A percentile compares a stretch with the other conserved stretches of the same genome.
Conservation (phyloP, 2,797 vertebrate genomes). For the Betta splendens region DNA sequence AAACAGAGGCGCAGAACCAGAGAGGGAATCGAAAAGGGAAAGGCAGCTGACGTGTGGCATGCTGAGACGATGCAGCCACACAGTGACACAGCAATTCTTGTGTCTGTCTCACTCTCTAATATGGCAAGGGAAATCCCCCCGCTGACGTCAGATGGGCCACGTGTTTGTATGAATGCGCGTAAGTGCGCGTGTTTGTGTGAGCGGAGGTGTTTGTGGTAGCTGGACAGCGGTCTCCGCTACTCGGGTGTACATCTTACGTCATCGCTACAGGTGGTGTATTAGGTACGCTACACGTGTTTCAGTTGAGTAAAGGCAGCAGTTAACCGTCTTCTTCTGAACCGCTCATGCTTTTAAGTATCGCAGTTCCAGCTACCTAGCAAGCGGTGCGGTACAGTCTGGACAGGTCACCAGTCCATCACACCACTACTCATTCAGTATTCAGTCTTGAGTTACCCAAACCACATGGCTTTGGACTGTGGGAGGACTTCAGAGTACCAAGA, state of each 20-base stretch:
- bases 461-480: too few species aligned
- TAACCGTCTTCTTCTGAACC: too few species aligned
- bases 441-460: too few species aligned
- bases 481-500: too few species aligned
- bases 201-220: constrained; percentile 56
- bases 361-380: too few species aligned
- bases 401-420: too few species aligned
- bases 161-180: constrained; percentile 56
- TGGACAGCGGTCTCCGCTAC: constrained; percentile 42
- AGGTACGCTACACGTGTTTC: not conserved
- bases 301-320: not conserved
- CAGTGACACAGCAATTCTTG: constrained; percentile 80
- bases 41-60: constrained; percentile 52
- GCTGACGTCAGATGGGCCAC: constrained; percentile 75
- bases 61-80: constrained; percentile 60
- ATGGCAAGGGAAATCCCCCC: constrained; percentile 78
- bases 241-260: constrained; percentile 21
- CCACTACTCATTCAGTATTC: too few species aligned
- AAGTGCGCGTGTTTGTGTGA: constrained; percentile 54
- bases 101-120: constrained; percentile 67
- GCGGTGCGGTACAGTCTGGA: too few species aligned
- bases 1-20: constrained; percentile 30
- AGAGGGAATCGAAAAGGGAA: constrained; percentile 44
- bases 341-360: too few species aligned
- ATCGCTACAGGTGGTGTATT: constrained; percentile 40